These are phyloP conservation scores for Neogobius melanostomus DNA, from an alignment of 2,113 vertebrate genomes.

Conservation along the genomic window DNA sequence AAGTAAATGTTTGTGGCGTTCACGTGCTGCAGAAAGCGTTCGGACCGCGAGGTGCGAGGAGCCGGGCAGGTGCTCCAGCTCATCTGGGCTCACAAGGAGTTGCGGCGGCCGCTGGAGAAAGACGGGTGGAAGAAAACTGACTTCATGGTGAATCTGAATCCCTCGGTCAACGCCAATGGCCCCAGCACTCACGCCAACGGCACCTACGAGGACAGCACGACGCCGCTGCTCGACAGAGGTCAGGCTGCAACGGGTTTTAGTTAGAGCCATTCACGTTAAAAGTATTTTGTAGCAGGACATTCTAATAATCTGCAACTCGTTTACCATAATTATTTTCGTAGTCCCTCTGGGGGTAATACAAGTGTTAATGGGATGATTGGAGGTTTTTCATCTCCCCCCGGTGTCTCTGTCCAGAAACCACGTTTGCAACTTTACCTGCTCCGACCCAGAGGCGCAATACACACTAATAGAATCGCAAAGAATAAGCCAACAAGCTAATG, in stretches of 20 bases:
- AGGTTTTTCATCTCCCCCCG: too few species aligned
- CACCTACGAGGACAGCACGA: conserved; percentile 91
- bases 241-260: not conserved
- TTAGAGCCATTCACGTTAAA: too few species aligned
- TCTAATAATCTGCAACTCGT: too few species aligned
- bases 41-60: conserved; percentile 90
- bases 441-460: too few species aligned
- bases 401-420: too few species aligned
- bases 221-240: conserved; percentile 91
- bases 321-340: too few species aligned
- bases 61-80: conserved; percentile 91
- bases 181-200: conserved; percentile 78
- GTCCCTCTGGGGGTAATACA: too few species aligned
- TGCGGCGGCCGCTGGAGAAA: conserved; percentile 91
- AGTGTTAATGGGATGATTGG: too few species aligned
- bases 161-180: conserved; percentile 68
- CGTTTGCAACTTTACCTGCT: too few species aligned
- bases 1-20: not conserved
- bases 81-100: conserved; percentile 93
- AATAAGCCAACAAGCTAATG: too few species aligned
- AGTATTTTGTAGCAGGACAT: not conserved
- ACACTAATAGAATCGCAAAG: too few species aligned
- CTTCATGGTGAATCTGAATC: conserved; percentile 86
- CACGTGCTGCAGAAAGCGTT: conserved; percentile 81
- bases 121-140: conserved; percentile 97